These are phyloP conservation scores for Oreonectes daqikongensis DNA, from an alignment of 2,797 vertebrate genomes.

Conservation along the genomic window DNA sequence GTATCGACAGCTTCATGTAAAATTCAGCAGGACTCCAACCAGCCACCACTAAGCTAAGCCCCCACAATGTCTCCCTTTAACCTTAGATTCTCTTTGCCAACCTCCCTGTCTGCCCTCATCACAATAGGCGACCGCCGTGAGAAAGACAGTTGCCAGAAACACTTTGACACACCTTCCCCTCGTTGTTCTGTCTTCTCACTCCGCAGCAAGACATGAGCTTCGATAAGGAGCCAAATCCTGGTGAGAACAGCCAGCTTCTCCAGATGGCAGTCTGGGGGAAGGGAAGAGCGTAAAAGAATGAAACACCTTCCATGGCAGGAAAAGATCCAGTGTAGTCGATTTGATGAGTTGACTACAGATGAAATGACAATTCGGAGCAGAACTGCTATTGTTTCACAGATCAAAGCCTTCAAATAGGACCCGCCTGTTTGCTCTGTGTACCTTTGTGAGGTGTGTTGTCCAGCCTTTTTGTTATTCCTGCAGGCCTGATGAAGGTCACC, in stretches of 20 bases:
- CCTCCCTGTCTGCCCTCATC: constrained; percentile 45
- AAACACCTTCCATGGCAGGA: constrained; percentile 47
- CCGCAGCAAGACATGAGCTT: constrained; percentile 47
- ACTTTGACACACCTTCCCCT: constrained; percentile 40
- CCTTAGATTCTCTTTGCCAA: constrained; percentile 27
- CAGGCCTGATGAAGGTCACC: constrained; percentile 33
- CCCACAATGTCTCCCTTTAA: constrained; percentile 43
- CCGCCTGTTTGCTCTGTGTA: constrained; percentile 47
- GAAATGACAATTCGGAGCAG: constrained; percentile 68
- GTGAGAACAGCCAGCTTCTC: constrained; percentile 42
- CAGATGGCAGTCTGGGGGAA: constrained; percentile 37
- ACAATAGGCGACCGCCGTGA: constrained; percentile 22
- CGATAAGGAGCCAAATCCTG: constrained; percentile 30
- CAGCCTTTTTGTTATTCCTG: constrained; percentile 33
- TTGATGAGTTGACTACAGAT: constrained; percentile 61
- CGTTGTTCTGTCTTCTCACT: constrained; percentile 33
- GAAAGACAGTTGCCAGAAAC: constrained; percentile 44
- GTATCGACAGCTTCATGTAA: constrained; percentile 65
- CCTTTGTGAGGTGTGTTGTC: constrained; percentile 2
- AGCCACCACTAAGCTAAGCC: constrained; percentile 50
- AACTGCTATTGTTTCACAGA: constrained; percentile 69
- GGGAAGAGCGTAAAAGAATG: background rate
- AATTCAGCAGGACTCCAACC: constrained; percentile 65
- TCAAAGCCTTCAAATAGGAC: constrained; percentile 68
- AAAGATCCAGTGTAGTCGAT: constrained; percentile 61